Percentiles rank a stretch among this genome's conserved stretches.
phyloP scores from a whole-genome alignment of 2,797 vertebrate genomes.

The Micropoecilia bifurca region DNA sequence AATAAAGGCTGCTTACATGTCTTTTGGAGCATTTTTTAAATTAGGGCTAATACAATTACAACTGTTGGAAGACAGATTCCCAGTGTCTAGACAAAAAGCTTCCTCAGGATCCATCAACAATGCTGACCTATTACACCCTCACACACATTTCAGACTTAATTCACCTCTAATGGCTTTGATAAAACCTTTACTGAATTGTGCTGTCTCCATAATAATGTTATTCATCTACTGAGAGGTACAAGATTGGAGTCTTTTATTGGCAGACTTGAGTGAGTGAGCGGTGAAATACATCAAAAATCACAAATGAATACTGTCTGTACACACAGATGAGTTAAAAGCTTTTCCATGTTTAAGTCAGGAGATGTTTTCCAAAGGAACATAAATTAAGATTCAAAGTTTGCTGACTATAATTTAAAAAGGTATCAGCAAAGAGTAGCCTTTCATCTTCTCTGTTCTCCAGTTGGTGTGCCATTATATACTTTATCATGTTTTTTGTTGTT shows the following conservation, averaged over 20 bases:
- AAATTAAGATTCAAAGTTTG: constrained; percentile 18
- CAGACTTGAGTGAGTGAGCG: constrained; percentile 7
- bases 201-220: constrained; percentile 21
- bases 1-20: background rate
- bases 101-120: background rate
- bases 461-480: background rate
- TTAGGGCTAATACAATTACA: background rate
- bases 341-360: constrained; percentile 15
- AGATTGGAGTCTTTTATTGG: constrained; percentile 29
- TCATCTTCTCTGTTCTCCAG: constrained; percentile 2
- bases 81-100: background rate
- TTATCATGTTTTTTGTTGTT: constrained; percentile 1
- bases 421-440: constrained; percentile 29
- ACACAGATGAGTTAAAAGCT: constrained; percentile 28
- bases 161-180: constrained; percentile 42
- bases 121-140: background rate
- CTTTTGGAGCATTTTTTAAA: background rate
- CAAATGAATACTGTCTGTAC: constrained; percentile 9
- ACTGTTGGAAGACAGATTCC: background rate
- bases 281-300: constrained; percentile 17
- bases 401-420: constrained; percentile 19
- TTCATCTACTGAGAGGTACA: constrained; percentile 31
- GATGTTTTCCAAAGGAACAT: constrained; percentile 5
- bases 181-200: constrained; percentile 24
- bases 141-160: constrained; percentile 20